These are phyloP conservation scores for Heteronetta atricapilla DNA, from an alignment of 2,113 vertebrate genomes.

Conservation along the genomic window DNA sequence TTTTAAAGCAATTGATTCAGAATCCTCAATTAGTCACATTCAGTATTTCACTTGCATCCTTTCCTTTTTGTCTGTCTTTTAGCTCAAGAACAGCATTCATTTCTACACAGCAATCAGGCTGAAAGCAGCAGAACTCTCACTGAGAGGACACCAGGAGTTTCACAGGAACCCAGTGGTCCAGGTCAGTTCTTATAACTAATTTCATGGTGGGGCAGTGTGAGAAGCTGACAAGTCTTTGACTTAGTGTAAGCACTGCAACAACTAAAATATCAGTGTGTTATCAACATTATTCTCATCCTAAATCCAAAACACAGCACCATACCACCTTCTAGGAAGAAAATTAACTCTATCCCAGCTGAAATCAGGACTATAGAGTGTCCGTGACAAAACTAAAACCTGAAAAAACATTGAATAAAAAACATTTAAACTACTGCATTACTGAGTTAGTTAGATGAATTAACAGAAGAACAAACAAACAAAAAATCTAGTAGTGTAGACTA, in stretches of 20 bases:
- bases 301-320: no score
- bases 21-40: neutral
- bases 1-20: neutral
- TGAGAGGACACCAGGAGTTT: neutral
- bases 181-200: conserved; percentile 53
- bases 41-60: neutral
- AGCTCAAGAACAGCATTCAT: conserved; percentile 49
- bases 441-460: neutral
- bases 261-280: no score
- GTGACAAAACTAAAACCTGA: neutral
- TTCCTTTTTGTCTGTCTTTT: neutral
- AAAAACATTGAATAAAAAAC: neutral
- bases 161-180: conserved; percentile 54
- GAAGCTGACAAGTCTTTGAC: no score
- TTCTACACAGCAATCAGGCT: conserved; percentile 70
- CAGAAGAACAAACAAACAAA: fast-evolving
- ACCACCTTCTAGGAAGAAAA: no score
- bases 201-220: neutral
- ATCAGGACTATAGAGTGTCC: neutral
- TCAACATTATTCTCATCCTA: no score
- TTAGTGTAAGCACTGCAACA: no score
- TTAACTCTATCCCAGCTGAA: no score
- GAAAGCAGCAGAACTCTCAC: conserved; percentile 67
- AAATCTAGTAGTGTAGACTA: neutral
- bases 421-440: neutral